These are phyloP conservation scores for Chalcosyrphus nemorum DNA, from an alignment of 2,888 invertebrate genomes.

Conservation along the genomic window DNA sequence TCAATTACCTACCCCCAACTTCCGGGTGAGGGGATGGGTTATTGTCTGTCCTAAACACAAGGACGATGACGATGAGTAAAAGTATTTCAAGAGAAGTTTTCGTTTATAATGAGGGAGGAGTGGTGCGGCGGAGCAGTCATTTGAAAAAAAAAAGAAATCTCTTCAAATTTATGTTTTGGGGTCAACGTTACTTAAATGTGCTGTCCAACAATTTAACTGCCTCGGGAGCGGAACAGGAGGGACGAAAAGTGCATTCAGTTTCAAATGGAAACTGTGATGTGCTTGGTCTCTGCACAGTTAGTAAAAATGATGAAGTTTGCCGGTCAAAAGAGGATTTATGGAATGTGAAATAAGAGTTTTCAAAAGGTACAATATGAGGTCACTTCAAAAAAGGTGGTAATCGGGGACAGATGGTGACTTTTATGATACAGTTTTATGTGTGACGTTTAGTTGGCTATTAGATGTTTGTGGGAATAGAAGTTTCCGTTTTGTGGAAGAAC, in stretches of 20 bases:
- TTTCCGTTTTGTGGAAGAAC: too few species aligned
- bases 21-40: too few species aligned
- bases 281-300: not conserved
- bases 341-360: not conserved
- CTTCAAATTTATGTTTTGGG: slow-evolving; percentile 41
- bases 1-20: slow-evolving; percentile 52
- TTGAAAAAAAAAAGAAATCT: not conserved
- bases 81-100: slow-evolving; percentile 34
- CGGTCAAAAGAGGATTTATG: not conserved
- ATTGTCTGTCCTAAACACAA: slow-evolving; percentile 49
- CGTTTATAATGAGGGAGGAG: not conserved
- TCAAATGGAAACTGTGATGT: not conserved
- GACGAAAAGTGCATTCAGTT: slow-evolving; percentile 14
- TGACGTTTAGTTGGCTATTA: not conserved
- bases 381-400: not conserved
- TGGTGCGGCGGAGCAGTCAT: not conserved
- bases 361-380: not conserved
- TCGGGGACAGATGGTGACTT: not conserved
- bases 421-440: not conserved
- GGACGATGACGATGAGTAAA: slow-evolving; percentile 3
- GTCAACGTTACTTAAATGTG: slow-evolving; percentile 57
- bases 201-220: not conserved
- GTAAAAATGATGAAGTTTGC: not conserved
- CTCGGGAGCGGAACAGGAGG: not conserved
- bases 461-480: too few species aligned